Evolutionary conservation across 1,140 invertebrate genomes (phyloP).

Genomic region (Chelonus insularis): DNA sequence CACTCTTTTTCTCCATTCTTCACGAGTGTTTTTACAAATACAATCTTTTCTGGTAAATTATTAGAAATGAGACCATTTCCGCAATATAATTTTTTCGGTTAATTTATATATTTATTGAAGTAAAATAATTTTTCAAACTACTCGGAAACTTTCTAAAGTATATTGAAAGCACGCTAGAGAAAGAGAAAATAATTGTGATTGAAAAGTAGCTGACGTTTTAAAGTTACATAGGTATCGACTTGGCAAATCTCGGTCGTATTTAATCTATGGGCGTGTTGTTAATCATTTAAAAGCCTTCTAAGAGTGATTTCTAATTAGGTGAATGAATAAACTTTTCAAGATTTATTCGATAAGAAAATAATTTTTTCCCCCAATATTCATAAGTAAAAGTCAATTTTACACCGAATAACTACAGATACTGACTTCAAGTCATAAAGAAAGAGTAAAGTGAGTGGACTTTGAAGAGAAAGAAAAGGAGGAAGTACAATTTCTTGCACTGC

Average conservation of each 20-base stretch:
- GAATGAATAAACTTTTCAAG: slow-evolving; percentile 23
- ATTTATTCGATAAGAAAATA: background rate
- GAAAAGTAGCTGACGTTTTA: background rate
- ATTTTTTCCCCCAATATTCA: slow-evolving; percentile 17
- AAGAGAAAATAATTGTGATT: slow-evolving; percentile 3
- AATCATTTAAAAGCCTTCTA: slow-evolving; percentile 48
- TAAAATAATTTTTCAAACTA: background rate
- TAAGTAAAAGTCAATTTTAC: slow-evolving; percentile 12
- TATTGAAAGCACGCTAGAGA: background rate
- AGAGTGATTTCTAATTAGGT: slow-evolving; percentile 53
- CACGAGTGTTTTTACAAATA: too few relatives aligned
- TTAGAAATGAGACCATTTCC: too few relatives aligned
- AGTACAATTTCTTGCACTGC: too few relatives aligned
- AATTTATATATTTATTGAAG: background rate
- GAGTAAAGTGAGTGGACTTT: too few relatives aligned
- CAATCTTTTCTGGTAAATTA: too few relatives aligned
- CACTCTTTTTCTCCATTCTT: too few relatives aligned
- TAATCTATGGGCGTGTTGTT: slow-evolving; percentile 45
- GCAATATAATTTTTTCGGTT: too few relatives aligned
- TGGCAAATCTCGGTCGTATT: slow-evolving; percentile 32
- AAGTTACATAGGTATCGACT: slow-evolving; percentile 7
- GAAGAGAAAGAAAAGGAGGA: too few relatives aligned
- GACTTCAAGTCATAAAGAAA: too few relatives aligned
- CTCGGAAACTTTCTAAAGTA: background rate
- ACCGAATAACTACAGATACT: too few relatives aligned